These are phyloP conservation scores for Bombus superbus DNA, from an alignment of 1,140 invertebrate genomes.

Conservation along the genomic window DNA sequence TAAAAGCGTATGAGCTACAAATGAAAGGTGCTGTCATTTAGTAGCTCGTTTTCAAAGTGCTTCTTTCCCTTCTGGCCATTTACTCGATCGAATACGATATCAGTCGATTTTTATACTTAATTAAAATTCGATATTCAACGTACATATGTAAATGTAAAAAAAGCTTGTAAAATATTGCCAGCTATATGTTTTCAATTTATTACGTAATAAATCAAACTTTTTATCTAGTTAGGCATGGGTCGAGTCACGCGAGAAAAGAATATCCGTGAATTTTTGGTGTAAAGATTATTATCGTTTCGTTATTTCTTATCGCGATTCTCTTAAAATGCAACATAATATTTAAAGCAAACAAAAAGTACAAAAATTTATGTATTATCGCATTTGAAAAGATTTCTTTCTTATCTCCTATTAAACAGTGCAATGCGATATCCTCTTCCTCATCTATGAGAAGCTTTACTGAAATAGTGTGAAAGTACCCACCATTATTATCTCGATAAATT, in stretches of 20 bases:
- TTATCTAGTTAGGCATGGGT: neutral
- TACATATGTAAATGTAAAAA: neutral
- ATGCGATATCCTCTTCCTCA: neutral
- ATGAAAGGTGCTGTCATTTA: neutral
- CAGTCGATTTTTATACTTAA: neutral
- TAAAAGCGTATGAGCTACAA: no score
- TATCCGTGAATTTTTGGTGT: neutral
- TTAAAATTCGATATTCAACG: neutral
- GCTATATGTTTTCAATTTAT: neutral
- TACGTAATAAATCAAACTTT: neutral
- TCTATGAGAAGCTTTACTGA: neutral
- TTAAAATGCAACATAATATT: neutral
- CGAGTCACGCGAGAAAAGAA: no score
- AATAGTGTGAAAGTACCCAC: neutral
- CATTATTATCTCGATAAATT: neutral
- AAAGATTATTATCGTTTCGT: neutral
- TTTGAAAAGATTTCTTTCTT: neutral
- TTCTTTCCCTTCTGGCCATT: neutral
- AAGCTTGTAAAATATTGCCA: neutral
- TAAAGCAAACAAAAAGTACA: neutral
- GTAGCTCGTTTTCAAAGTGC: neutral
- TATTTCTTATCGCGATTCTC: neutral
- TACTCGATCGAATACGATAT: neutral
- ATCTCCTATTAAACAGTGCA: neutral
- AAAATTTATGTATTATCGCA: neutral